Base-by-base conservation (phyloP, 2,113 vertebrate species). In the Microtus montanus region DNA sequence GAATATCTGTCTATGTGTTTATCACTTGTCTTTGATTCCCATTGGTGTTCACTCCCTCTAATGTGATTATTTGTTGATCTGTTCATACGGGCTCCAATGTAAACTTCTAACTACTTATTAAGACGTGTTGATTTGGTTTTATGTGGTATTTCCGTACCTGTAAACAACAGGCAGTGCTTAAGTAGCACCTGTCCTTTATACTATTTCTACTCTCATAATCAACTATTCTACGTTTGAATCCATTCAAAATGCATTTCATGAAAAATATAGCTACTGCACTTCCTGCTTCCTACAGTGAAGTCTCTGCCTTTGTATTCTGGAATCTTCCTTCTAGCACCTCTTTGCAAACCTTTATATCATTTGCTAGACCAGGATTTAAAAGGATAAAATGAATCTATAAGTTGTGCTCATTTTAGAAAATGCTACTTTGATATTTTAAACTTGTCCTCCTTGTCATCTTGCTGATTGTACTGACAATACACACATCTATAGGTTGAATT, bases 361-460 rank as follows among this genome's bases (percentile, higher is more conserved):
- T 92, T 77, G 8, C n/a, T 64, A 83, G 91, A 44, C 5, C 78
- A 83, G 8, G 75, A 22, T 38, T 70, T 75, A n/a, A 80, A 41
- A 24, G 68, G 44, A 95, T 49, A 63, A 94, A 77, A 94, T 15
- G 20, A 19, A 10, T 3, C 75, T 71, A 85, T 49, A 54, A 11
- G 10, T 82, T 80, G 20, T 3, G 61, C 12, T 79, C 7, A 24
- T 90, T 94, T 88, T 82, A 77, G 35, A 66, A 94, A 88, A 79
- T 68, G 38, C 35, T 68, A 80, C 87, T 93, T 85, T 90, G 71
- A 78, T 44, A 85, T 89, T 74, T n/a, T 10, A n/a, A 87, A 63
- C 71, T 20, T 17, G 13, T 73, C 28, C 10, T 66, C 11, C 4
- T 10, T 92, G 68, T 11, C 17, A 70, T 73, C 4, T 44, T 35